phyloP scores from a whole-genome alignment of 2,888 invertebrate species.

The Dolichopus griseipennis region DNA sequence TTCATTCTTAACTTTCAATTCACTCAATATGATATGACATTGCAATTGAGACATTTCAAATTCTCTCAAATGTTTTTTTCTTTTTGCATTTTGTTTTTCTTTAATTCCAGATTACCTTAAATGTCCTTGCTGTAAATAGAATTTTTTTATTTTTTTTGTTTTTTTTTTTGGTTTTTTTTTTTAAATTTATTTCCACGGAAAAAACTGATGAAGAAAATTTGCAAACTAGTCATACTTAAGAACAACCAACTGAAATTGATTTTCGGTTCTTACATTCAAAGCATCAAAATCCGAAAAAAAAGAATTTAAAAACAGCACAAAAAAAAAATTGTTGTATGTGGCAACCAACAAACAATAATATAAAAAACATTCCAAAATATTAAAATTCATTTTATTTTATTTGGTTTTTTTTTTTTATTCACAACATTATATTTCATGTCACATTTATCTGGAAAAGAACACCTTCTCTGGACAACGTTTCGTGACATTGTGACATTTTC shows the following conservation, averaged over 20 bases:
- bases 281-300: too few species aligned
- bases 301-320: too few species aligned
- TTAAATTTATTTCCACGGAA: not conserved
- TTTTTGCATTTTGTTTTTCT: not conserved
- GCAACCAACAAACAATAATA: not conserved
- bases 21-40: not conserved
- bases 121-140: not conserved
- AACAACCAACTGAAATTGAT: too few species aligned
- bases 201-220: not conserved
- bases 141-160: not conserved
- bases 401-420: too few species aligned
- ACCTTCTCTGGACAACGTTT: not conserved
- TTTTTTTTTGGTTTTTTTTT: not conserved
- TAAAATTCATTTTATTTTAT: not conserved
- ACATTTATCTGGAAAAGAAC: not conserved
- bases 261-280: too few species aligned
- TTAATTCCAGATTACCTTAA: not conserved
- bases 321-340: too few species aligned
- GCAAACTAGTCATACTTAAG: too few species aligned
- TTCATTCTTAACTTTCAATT: not conserved
- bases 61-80: not conserved
- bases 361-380: not conserved
- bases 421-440: not conserved
- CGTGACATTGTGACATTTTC: not conserved
- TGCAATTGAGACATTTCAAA: slow-evolving; percentile 1